Percentiles rank a stretch among this genome's conserved stretches.
These are phyloP conservation scores for Spea multiplicata DNA, from an alignment of 2,113 vertebrate species.

Conservation along the genomic window DNA sequence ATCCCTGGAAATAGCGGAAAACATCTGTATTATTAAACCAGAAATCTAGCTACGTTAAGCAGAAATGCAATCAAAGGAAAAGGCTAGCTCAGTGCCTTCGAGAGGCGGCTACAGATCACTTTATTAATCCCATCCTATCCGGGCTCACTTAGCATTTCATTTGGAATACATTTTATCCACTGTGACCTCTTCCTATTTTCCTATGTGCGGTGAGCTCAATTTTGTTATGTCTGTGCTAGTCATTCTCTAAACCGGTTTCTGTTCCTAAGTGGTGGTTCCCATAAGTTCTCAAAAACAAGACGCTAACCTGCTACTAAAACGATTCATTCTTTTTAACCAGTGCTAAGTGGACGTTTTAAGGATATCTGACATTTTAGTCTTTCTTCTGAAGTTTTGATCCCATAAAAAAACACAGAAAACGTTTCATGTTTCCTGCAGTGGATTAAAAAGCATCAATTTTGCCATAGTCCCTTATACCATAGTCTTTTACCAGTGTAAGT, in stretches of 20 bases:
- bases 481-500: no score
- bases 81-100: slow-evolving; percentile 37
- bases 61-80: slow-evolving; percentile 47
- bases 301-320: no score
- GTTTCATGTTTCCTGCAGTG: no score
- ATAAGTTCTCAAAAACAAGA: no score
- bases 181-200: slow-evolving; percentile 11
- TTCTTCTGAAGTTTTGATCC: no score
- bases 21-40: slow-evolving; percentile 45
- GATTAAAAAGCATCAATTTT: no score
- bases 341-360: no score
- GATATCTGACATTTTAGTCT: no score
- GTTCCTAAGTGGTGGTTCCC: no score
- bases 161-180: slow-evolving; percentile 32
- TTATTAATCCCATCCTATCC: slow-evolving; percentile 32
- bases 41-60: slow-evolving; percentile 37
- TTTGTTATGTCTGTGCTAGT: slow-evolving; percentile 9
- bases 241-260: background rate
- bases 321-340: no score
- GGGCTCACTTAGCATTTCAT: slow-evolving; percentile 29
- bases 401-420: no score
- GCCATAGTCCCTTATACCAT: no score
- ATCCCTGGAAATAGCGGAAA: slow-evolving; percentile 34
- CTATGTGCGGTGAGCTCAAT: slow-evolving; percentile 13
- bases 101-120: slow-evolving; percentile 30